Conservation (phyloP, 2,797 vertebrate genomes). For the Peromyscus melanophrys region DNA sequence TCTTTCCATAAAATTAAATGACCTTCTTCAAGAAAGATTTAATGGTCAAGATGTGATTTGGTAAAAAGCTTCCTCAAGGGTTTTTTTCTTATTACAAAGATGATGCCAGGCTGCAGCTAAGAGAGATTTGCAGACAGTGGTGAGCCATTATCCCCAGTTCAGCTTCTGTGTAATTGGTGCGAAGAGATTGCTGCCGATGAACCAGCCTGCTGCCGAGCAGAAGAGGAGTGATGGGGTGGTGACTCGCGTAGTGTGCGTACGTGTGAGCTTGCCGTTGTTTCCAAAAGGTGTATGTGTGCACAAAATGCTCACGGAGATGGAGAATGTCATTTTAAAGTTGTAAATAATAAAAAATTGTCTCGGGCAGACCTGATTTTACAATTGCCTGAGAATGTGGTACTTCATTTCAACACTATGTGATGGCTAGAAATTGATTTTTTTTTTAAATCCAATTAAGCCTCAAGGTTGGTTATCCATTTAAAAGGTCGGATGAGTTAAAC, state of each 20-base stretch:
- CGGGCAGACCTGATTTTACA: constrained; percentile 67
- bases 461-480: constrained; percentile 86
- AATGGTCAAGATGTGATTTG: constrained; percentile 80
- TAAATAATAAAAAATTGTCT: constrained; percentile 76
- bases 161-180: constrained; percentile 64
- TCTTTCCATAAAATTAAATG: constrained; percentile 80
- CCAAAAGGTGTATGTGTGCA: neutral
- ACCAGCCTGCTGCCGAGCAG: neutral
- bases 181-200: constrained; percentile 56
- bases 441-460: constrained; percentile 85
- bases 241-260: neutral
- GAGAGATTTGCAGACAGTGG: constrained; percentile 64
- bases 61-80: constrained; percentile 78
- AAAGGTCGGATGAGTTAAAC: constrained; percentile 82
- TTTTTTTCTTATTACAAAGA: constrained; percentile 74
- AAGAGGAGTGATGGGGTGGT: neutral
- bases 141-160: constrained; percentile 60
- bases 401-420: constrained; percentile 68
- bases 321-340: constrained; percentile 56
- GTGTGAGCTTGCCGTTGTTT: neutral
- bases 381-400: constrained; percentile 52
- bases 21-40: constrained; percentile 78
- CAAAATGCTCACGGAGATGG: neutral
- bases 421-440: constrained; percentile 84
- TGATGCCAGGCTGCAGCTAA: constrained; percentile 38